These are phyloP conservation scores for Xestoiulus laeticollis DNA, from an alignment of 2,888 invertebrate species.

Conservation along the genomic window DNA sequence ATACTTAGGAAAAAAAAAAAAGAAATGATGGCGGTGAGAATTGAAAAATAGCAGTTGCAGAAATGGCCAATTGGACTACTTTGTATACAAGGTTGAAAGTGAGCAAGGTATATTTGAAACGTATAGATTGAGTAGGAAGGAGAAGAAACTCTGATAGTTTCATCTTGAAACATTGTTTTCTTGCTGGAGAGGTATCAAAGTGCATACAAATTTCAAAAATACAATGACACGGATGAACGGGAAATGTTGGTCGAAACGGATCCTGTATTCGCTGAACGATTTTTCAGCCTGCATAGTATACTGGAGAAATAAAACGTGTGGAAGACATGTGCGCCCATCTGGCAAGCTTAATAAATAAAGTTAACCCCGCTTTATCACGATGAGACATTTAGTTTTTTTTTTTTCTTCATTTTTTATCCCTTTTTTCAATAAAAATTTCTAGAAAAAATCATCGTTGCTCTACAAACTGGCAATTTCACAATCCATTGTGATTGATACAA, in stretches of 20 bases:
- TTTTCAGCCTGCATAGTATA: neutral
- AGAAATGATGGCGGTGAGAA: neutral
- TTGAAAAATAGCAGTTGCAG: conserved; percentile 45
- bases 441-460: too few relatives aligned
- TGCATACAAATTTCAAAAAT: conserved; percentile 22
- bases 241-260: neutral
- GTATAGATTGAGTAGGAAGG: too few relatives aligned
- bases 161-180: conserved; percentile 34
- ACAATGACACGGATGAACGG: neutral
- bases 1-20: neutral
- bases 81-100: neutral
- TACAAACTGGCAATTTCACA: too few relatives aligned
- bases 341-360: conserved; percentile 2
- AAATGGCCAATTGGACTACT: conserved; percentile 32
- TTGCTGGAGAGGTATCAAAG: neutral
- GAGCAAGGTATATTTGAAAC: neutral
- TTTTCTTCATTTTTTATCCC: neutral
- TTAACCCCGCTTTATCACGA: neutral
- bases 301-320: neutral
- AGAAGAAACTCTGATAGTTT: neutral
- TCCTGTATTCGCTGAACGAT: neutral
- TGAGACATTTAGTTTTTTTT: neutral
- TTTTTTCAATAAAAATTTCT: neutral
- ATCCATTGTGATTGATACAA: neutral
- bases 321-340: neutral